phyloP scores from a whole-genome alignment of 2,888 invertebrate species.

The Tanypteryx hageni region DNA sequence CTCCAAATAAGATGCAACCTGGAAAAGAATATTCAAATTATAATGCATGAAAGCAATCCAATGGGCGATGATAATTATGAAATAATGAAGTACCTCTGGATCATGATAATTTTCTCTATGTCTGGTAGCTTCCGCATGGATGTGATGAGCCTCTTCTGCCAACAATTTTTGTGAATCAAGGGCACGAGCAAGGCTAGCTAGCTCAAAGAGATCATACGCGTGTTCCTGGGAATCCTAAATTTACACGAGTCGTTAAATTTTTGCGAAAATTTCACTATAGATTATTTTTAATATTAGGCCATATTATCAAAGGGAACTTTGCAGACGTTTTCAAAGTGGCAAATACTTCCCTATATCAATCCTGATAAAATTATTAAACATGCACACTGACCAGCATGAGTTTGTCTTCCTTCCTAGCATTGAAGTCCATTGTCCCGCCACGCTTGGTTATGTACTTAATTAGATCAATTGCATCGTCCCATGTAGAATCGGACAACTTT shows the following conservation, averaged over 20 bases:
- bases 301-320: too few species aligned
- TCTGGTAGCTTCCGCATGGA: constrained; percentile 81
- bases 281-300: too few species aligned
- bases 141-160: constrained; percentile 81
- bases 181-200: constrained; percentile 85
- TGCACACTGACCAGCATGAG: neutral
- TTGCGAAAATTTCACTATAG: too few species aligned
- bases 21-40: constrained; percentile 69
- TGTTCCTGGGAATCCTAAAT: constrained; percentile 52
- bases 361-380: neutral
- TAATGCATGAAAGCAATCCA: constrained; percentile 69
- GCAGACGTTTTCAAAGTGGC: neutral
- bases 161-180: constrained; percentile 86
- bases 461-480: constrained; percentile 85
- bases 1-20: constrained; percentile 86
- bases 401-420: neutral
- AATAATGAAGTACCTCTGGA: constrained; percentile 77
- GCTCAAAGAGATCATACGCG: constrained; percentile 79
- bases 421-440: constrained; percentile 80
- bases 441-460: constrained; percentile 87
- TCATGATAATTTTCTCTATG: constrained; percentile 79
- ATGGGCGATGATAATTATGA: neutral
- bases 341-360: neutral
- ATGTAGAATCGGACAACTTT: constrained; percentile 84
- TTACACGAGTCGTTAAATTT: constrained; percentile 26